Conservation (phyloP, 2,113 vertebrate genomes). For the Hymenochirus boettgeri region DNA sequence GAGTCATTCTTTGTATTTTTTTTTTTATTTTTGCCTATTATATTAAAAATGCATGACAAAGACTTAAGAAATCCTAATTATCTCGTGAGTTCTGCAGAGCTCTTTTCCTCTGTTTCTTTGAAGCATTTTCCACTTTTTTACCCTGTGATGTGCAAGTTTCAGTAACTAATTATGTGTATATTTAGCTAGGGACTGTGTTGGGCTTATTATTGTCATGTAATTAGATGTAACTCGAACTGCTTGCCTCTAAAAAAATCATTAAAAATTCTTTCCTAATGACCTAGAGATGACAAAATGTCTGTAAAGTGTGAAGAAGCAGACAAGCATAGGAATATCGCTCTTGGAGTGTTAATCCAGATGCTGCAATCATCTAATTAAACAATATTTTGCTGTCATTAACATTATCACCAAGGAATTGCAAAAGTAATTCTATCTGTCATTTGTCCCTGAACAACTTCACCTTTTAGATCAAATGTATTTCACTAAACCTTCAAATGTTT, state of each 20-base stretch:
- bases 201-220: slow-evolving; percentile 99
- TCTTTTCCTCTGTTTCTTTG: slow-evolving; percentile 48
- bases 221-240: slow-evolving; percentile 93
- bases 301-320: slow-evolving; percentile 81
- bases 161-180: slow-evolving; percentile 97
- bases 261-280: slow-evolving; percentile 97
- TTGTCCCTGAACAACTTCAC: slow-evolving; percentile 71
- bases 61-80: slow-evolving; percentile 34
- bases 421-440: slow-evolving; percentile 80
- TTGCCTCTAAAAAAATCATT: slow-evolving; percentile 96
- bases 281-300: slow-evolving; percentile 97
- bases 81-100: slow-evolving; percentile 60
- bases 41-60: not conserved
- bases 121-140: slow-evolving; percentile 68
- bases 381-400: slow-evolving; percentile 97
- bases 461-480: slow-evolving; percentile 68
- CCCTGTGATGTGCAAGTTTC: slow-evolving; percentile 71
- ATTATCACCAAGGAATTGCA: slow-evolving; percentile 79
- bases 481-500: slow-evolving; percentile 70
- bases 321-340: slow-evolving; percentile 73
- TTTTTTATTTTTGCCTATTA: not conserved
- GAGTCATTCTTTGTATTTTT: too few relatives aligned
- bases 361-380: slow-evolving; percentile 96
- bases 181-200: slow-evolving; percentile 84
- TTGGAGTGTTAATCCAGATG: slow-evolving; percentile 84